phyloP scores from a whole-genome alignment of 1,140 invertebrate species.

The Drosophila oshimai region DNA sequence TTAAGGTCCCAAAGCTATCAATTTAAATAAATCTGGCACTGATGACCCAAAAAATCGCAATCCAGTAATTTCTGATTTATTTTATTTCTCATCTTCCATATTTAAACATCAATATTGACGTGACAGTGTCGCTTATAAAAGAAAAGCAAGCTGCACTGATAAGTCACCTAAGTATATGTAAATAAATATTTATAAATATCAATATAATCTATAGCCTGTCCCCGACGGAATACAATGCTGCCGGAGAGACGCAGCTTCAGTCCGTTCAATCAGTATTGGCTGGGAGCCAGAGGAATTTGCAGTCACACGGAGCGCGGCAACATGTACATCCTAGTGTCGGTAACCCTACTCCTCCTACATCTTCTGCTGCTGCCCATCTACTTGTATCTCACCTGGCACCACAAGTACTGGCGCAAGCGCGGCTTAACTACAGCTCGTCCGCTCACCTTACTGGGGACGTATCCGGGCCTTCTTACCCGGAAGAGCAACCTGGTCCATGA shows the following conservation, averaged over 20 bases:
- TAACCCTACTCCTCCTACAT: conserved; percentile 34
- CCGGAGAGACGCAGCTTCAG: background rate
- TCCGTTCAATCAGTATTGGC: background rate
- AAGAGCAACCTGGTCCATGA: conserved; percentile 64
- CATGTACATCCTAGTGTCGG: conserved; percentile 38
- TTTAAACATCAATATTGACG: too few species aligned
- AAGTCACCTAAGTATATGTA: conserved; percentile 1
- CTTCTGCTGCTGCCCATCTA: conserved; percentile 60
- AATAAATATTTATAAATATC: background rate
- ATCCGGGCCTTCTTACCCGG: conserved; percentile 82
- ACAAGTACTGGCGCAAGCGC: conserved; percentile 72
- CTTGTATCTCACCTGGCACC: conserved; percentile 80
- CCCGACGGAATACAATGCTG: background rate
- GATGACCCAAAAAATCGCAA: background rate
- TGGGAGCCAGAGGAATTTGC: background rate
- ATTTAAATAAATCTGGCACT: background rate
- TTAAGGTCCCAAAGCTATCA: background rate
- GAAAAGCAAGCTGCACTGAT: background rate
- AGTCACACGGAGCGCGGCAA: conserved; percentile 10
- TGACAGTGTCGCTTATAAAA: background rate
- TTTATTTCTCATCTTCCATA: background rate
- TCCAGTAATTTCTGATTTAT: conserved; percentile 1
- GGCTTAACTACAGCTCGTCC: conserved; percentile 76
- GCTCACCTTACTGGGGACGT: conserved; percentile 68
- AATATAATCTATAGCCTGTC: background rate